Conservation (phyloP, 2,113 vertebrate species). For the Pan paniscus region DNA sequence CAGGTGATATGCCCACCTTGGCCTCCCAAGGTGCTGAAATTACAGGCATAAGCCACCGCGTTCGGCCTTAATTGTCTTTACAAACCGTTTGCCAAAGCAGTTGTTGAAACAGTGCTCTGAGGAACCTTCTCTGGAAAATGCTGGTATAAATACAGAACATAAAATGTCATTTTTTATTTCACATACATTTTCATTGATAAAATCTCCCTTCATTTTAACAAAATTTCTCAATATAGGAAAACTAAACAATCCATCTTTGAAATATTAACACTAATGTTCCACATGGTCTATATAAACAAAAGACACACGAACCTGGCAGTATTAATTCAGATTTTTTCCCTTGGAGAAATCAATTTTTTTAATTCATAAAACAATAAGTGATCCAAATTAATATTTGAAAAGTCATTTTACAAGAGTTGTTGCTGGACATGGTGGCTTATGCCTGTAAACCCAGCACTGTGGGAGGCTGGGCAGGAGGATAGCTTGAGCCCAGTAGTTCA, state of each 20-base stretch:
- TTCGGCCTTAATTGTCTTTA: not conserved
- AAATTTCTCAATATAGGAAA: not conserved
- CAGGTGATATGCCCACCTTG: too few relatives aligned
- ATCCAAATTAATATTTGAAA: constrained; percentile 34
- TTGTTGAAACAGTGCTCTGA: constrained; percentile 3
- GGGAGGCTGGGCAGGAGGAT: too few relatives aligned
- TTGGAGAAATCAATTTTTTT: not conserved
- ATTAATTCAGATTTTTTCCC: not conserved
- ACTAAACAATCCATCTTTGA: not conserved
- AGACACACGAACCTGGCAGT: not conserved
- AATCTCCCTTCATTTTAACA: constrained; percentile 24
- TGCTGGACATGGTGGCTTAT: too few relatives aligned
- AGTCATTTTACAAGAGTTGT: constrained; percentile 2
- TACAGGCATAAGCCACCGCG: too few relatives aligned
- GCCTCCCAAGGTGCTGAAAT: too few relatives aligned
- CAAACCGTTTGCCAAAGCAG: constrained; percentile 18
- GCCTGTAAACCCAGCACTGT: too few relatives aligned
- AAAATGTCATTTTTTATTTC: constrained; percentile 40
- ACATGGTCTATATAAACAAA: not conserved
- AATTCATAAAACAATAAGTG: not conserved
- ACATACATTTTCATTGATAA: constrained; percentile 32
- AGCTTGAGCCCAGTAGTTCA: too few relatives aligned
- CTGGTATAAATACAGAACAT: not conserved
- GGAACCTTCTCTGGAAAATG: not conserved
- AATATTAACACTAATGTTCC: not conserved